phyloP scores from a whole-genome alignment of 2,888 invertebrate genomes.

The Ceratothoa steindachneri region DNA sequence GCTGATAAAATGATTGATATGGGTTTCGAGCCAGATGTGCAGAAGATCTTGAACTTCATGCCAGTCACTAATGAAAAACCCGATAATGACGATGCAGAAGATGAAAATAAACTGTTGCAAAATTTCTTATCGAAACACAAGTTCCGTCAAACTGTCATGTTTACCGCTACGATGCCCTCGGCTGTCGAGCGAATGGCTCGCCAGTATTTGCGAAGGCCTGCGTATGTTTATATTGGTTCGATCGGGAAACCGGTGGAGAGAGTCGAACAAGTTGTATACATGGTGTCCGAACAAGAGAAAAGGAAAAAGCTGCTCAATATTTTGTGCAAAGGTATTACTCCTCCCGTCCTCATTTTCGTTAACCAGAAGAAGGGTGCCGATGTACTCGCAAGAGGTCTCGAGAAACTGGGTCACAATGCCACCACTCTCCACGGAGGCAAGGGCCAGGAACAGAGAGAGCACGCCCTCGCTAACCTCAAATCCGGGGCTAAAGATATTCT shows the following conservation, averaged over 20 bases:
- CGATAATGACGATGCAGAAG: constrained; percentile 96
- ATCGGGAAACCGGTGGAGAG: constrained; percentile 95
- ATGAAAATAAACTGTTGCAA: constrained; percentile 78
- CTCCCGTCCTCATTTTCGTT: constrained; percentile 98
- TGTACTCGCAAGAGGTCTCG: constrained; percentile 90
- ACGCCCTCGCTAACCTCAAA: constrained; percentile 92
- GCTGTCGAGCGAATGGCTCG: constrained; percentile 94
- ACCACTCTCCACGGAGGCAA: constrained; percentile 98
- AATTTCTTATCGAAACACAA: constrained; percentile 96
- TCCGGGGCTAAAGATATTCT: constrained; percentile 92
- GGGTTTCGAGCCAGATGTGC: constrained; percentile 93
- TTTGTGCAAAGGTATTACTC: constrained; percentile 70
- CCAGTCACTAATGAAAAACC: constrained; percentile 97
- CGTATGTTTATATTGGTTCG: constrained; percentile 95
- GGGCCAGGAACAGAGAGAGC: constrained; percentile 98
- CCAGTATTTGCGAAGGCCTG: constrained; percentile 88
- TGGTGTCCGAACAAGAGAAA: constrained; percentile 93
- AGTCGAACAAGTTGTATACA: constrained; percentile 93
- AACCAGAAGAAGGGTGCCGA: constrained; percentile 99
- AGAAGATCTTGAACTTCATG: constrained; percentile 95
- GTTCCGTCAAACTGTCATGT: constrained; percentile 99
- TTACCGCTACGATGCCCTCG: constrained; percentile 99
- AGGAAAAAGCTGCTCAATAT: constrained; percentile 93
- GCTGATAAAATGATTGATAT: constrained; percentile 99
- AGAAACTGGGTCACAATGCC: constrained; percentile 93